Conservation (phyloP, 23 tunicate genomes). For the Ascidia mentula region DNA sequence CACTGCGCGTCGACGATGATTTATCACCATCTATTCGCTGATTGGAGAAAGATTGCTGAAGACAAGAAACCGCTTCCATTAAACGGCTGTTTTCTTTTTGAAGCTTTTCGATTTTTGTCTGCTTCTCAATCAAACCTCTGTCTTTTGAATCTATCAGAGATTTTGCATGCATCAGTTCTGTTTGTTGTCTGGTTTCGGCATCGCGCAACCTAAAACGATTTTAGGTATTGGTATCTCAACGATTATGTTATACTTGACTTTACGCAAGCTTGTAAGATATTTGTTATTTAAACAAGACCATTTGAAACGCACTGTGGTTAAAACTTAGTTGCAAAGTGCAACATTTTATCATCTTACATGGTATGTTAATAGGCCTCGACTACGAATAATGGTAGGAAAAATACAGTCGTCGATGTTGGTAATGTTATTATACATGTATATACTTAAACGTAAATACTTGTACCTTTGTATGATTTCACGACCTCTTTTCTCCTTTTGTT, state of each 20-base stretch:
- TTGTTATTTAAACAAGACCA: too few species aligned
- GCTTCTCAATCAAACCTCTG: conserved; percentile 23
- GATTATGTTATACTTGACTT: too few species aligned
- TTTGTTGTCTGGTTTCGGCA: conserved; percentile 22
- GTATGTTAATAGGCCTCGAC: too few species aligned
- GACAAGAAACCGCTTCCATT: not conserved
- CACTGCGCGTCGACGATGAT: not conserved
- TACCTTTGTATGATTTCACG: conserved; percentile 4
- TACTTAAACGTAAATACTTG: not conserved
- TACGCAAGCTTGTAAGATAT: too few species aligned
- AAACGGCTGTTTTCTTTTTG: conserved; percentile 18
- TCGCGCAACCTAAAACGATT: conserved; percentile 18
- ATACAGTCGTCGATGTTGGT: not conserved
- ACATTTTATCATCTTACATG: too few species aligned
- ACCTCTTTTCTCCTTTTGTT: conserved; percentile 3
- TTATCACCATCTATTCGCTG: not conserved
- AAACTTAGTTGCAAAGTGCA: too few species aligned
- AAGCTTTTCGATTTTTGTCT: conserved; percentile 17
- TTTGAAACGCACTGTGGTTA: too few species aligned
- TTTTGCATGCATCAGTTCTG: conserved; percentile 38
- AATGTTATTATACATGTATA: not conserved
- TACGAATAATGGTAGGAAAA: too few species aligned
- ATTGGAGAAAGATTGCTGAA: not conserved
- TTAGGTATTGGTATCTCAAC: too few species aligned
- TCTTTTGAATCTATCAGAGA: conserved; percentile 41